Percentiles rank a stretch among this genome's conserved stretches.
Conservation (phyloP, 1,140 invertebrate genomes). For the Grapholita molesta region DNA sequence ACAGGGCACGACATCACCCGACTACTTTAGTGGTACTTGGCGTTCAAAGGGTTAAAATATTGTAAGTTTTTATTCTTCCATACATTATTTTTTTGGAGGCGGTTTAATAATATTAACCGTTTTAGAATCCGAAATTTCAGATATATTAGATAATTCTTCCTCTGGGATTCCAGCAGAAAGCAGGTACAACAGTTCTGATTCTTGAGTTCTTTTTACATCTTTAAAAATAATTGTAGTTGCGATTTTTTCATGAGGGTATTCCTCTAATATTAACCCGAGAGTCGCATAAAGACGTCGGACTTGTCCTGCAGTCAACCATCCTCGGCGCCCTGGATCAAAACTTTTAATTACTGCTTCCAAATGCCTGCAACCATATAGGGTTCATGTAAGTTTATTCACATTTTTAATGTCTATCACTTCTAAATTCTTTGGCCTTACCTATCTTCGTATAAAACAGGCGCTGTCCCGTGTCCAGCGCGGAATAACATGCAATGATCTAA, state of each 20-base stretch:
- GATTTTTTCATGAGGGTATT: conserved; percentile 40
- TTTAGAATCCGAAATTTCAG: neutral
- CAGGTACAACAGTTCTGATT: conserved; percentile 47
- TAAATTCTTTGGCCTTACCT: conserved; percentile 30
- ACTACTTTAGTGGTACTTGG: no score
- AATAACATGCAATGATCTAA: conserved; percentile 64
- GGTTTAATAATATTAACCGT: neutral
- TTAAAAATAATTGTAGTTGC: conserved; percentile 37
- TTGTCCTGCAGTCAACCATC: conserved; percentile 58
- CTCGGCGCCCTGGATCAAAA: conserved; percentile 63
- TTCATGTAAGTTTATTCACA: neutral
- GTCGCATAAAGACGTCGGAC: conserved; percentile 48
- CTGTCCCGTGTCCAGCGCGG: conserved; percentile 49
- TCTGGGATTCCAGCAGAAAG: conserved; percentile 38
- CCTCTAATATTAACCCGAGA: conserved; percentile 38
- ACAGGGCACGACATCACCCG: no score
- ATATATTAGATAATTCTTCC: neutral
- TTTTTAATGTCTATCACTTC: neutral
- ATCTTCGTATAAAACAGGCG: conserved; percentile 59
- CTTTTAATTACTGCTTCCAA: conserved; percentile 62
- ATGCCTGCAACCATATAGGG: conserved; percentile 45
- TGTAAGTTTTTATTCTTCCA: no score
- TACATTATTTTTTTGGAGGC: neutral
- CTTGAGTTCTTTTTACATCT: conserved; percentile 42
- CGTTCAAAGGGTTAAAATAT: no score